A percentile compares a stretch with the other conserved stretches of the same genome.
phyloP scores from a whole-genome alignment of 2,888 invertebrate genomes.

The Congeria kusceri region DNA sequence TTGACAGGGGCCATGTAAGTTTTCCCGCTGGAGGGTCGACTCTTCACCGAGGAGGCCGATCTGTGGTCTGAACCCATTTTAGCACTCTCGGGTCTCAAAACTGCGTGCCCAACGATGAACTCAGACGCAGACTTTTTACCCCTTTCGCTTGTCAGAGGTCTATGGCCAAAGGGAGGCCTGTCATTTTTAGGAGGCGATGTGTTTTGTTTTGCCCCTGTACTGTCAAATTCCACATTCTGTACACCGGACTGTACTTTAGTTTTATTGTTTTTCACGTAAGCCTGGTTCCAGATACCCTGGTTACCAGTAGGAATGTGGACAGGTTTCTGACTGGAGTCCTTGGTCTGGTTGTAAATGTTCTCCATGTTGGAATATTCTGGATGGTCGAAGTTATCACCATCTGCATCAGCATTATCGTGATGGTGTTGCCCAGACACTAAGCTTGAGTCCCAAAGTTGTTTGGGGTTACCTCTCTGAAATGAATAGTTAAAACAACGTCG shows the following conservation, averaged over 20 bases:
- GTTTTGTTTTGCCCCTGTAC: constrained; percentile 29
- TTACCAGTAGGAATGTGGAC: not conserved
- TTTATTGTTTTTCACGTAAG: constrained; percentile 8
- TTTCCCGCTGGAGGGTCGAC: constrained; percentile 64
- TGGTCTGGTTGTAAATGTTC: constrained; percentile 51
- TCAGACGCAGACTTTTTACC: constrained; percentile 54
- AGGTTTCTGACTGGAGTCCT: constrained; percentile 7
- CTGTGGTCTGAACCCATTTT: constrained; percentile 45
- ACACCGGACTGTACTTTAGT: constrained; percentile 37
- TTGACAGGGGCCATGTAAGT: constrained; percentile 70
- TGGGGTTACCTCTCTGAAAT: constrained; percentile 56
- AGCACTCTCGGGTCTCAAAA: constrained; percentile 66
- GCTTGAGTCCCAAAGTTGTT: constrained; percentile 67
- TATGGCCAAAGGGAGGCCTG: constrained; percentile 47
- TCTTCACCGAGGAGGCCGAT: constrained; percentile 30
- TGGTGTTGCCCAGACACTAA: constrained; percentile 40
- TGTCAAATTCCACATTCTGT: constrained; percentile 51
- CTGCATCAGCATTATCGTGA: constrained; percentile 16
- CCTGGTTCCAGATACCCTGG: constrained; percentile 5
- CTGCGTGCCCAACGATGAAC: constrained; percentile 67
- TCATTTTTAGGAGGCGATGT: constrained; percentile 36
- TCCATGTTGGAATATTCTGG: constrained; percentile 54
- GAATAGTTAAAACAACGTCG: too few species aligned
- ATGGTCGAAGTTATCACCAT: constrained; percentile 14
- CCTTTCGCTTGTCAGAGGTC: constrained; percentile 45